phyloP scores from a whole-genome alignment of 2,888 invertebrate species.

The Rhorus exstirpatorius region DNA sequence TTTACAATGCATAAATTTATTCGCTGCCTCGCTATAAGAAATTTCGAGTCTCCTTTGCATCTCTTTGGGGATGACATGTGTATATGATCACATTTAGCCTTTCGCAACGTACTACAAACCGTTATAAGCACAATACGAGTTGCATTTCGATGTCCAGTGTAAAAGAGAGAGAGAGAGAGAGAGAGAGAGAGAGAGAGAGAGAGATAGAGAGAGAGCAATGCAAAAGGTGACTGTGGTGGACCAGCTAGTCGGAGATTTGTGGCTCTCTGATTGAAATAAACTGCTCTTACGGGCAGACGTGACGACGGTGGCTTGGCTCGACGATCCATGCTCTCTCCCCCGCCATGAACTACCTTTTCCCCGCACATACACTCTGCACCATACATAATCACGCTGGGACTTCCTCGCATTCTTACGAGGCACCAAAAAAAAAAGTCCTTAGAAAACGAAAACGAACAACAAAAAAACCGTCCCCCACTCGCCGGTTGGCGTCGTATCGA shows the following conservation, averaged over 20 bases:
- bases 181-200: constrained; percentile 20
- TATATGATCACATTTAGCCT: constrained; percentile 12
- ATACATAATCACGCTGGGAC: constrained; percentile 45
- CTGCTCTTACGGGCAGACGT: constrained; percentile 74
- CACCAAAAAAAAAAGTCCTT: constrained; percentile 23
- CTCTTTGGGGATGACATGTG: not conserved
- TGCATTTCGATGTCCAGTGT: not conserved
- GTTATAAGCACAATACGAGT: constrained; percentile 6
- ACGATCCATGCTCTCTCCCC: constrained; percentile 29
- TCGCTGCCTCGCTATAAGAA: not conserved
- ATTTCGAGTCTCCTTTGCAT: not conserved
- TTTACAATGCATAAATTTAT: not conserved
- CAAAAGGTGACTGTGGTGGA: constrained; percentile 69
- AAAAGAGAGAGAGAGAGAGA: not conserved
- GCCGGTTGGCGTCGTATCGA: constrained; percentile 53
- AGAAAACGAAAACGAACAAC: not conserved
- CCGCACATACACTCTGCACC: constrained; percentile 11
- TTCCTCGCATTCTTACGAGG: constrained; percentile 48
- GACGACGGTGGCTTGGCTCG: constrained; percentile 47
- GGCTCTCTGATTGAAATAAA: constrained; percentile 82
- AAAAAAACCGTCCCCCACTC: constrained; percentile 18
- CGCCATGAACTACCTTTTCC: constrained; percentile 50
- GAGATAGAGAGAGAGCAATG: constrained; percentile 17
- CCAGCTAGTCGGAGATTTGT: constrained; percentile 79
- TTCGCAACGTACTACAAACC: not conserved